These are phyloP conservation scores for Geopemphigus sp. DNA, from an alignment of 1,140 invertebrate species.

Conservation along the genomic window DNA sequence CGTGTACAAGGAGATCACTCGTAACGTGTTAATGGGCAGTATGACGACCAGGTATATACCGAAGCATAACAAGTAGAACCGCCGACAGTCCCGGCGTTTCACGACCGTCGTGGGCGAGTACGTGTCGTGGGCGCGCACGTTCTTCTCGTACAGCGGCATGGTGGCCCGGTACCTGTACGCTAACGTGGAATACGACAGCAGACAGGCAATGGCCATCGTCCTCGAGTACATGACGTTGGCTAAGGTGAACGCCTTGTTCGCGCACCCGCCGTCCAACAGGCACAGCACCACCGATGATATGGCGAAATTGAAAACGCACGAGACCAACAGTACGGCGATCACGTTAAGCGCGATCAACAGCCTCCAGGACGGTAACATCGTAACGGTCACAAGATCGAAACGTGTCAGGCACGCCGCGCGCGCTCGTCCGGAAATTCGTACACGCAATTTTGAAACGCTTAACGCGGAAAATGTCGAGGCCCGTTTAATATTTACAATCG, in stretches of 20 bases:
- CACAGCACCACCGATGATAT: not conserved
- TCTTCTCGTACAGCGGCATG: not conserved
- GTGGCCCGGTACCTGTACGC: not conserved
- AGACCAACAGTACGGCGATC: not conserved
- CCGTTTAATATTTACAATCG: too few relatives aligned
- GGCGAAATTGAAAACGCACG: constrained; percentile 7
- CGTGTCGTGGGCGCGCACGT: not conserved
- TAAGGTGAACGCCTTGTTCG: not conserved
- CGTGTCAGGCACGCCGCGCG: too few relatives aligned
- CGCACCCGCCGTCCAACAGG: constrained; percentile 1
- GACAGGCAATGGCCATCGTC: not conserved
- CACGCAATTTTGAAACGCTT: too few relatives aligned
- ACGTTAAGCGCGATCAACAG: not conserved
- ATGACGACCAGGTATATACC: not conserved
- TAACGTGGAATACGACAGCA: not conserved
- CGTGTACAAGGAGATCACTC: not conserved
- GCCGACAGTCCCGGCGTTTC: not conserved
- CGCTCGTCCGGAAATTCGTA: too few relatives aligned
- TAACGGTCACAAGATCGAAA: too few relatives aligned
- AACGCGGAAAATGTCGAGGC: too few relatives aligned
- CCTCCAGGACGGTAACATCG: not conserved
- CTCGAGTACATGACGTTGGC: not conserved
- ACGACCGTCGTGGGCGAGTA: not conserved
- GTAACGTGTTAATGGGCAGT: not conserved
- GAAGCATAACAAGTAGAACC: not conserved